Evolutionary conservation across 2,797 vertebrate species (phyloP).

Genomic region (Hypotaenidia okinawae): DNA sequence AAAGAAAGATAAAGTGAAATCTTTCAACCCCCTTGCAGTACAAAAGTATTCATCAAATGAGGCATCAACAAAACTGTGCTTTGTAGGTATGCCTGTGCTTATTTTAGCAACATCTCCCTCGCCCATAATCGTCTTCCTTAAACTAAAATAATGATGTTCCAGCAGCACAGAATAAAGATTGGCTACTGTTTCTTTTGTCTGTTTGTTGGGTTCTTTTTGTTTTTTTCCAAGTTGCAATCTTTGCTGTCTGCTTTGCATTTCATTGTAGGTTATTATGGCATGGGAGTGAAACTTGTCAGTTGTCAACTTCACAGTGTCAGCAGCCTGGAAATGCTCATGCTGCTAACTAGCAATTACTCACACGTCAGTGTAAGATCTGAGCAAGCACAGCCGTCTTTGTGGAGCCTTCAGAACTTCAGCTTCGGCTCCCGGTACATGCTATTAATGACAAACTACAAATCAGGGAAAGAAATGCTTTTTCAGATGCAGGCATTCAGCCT

Average conservation of each 20-base stretch:
- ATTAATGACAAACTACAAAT: conserved; percentile 37
- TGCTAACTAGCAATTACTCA: conserved; percentile 59
- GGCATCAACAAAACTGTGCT: background rate
- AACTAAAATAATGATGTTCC: background rate
- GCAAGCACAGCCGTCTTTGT: background rate
- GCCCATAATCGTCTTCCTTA: background rate
- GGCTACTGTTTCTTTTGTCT: background rate
- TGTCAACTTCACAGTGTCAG: background rate
- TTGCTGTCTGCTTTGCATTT: conserved; percentile 44
- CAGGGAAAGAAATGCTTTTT: background rate
- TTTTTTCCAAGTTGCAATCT: conserved; percentile 8
- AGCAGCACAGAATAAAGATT: background rate
- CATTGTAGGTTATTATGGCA: conserved; percentile 51
- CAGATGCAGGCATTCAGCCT: conserved; percentile 34
- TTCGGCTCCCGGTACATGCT: background rate
- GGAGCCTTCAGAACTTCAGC: background rate
- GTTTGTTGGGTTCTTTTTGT: too few species aligned
- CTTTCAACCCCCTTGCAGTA: background rate
- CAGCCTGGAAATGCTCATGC: conserved; percentile 16
- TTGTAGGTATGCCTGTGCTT: background rate
- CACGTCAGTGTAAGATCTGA: background rate
- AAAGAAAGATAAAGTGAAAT: conserved; percentile 11
- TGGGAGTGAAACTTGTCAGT: conserved; percentile 31
- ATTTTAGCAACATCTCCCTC: background rate
- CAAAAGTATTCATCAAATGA: background rate